Conservation (phyloP, 2,113 vertebrate species). For the Brachirus orientalis region DNA sequence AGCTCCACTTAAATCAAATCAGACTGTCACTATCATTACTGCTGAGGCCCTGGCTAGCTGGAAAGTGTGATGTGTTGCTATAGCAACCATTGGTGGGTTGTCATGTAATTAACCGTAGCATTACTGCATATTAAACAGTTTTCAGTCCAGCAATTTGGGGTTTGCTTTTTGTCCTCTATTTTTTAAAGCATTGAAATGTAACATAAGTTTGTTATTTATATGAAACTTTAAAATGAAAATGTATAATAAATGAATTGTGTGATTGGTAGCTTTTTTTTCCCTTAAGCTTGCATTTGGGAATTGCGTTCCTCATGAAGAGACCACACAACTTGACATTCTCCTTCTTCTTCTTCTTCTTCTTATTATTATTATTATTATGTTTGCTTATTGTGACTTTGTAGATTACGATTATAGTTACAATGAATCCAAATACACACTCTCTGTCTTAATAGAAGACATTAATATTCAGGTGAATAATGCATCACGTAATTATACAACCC, state of each 20-base stretch:
- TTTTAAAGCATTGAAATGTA: background rate
- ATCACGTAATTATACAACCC: slow-evolving; percentile 1
- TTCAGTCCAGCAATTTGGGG: background rate
- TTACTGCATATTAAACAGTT: background rate
- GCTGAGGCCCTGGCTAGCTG: background rate
- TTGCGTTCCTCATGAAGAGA: background rate
- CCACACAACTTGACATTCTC: background rate
- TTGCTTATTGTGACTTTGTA: no score
- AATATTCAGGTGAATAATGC: slow-evolving; percentile 31
- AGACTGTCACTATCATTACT: no score
- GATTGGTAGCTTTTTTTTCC: no score
- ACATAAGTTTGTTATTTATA: background rate
- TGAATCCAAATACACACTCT: background rate
- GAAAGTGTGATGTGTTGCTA: background rate
- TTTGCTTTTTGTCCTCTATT: background rate
- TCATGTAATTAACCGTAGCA: background rate
- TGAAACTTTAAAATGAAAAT: no score
- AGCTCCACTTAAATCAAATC: no score
- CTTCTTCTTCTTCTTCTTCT: no score
- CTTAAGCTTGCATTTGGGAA: no score
- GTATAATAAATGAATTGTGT: no score
- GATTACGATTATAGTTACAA: background rate
- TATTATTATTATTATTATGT: background rate
- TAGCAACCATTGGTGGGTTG: background rate
- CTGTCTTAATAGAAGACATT: slow-evolving; percentile 18